Conservation (phyloP, 2,888 invertebrate genomes). For the Smittia sp. region DNA sequence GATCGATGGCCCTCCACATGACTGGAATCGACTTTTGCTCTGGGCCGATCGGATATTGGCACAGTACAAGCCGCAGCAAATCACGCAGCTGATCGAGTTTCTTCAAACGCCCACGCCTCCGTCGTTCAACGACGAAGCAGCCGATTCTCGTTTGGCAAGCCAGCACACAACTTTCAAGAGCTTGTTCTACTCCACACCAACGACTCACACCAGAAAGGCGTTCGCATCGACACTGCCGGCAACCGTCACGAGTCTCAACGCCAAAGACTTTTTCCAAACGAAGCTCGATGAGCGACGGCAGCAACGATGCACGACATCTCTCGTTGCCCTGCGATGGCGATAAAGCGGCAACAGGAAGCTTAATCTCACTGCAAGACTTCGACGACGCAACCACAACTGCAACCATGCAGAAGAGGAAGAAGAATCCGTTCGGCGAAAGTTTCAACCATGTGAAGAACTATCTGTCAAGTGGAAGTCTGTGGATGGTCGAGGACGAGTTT, state of each 20-base stretch:
- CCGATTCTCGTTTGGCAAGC: slow-evolving; percentile 46
- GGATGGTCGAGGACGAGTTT: slow-evolving; percentile 76
- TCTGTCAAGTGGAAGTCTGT: slow-evolving; percentile 57
- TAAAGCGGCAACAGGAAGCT: slow-evolving; percentile 49
- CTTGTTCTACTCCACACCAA: slow-evolving; percentile 41
- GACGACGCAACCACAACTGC: slow-evolving; percentile 52
- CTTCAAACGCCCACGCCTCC: slow-evolving; percentile 61
- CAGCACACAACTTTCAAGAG: slow-evolving; percentile 46
- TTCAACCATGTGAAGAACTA: slow-evolving; percentile 55
- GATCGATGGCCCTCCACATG: slow-evolving; percentile 71
- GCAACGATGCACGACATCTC: slow-evolving; percentile 2
- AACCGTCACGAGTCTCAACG: neutral
- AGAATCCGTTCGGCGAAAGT: slow-evolving; percentile 58
- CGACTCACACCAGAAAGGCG: slow-evolving; percentile 41
- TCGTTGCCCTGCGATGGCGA: neutral
- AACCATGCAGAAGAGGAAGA: neutral
- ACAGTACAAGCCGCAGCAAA: slow-evolving; percentile 69
- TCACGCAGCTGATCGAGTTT: slow-evolving; percentile 74
- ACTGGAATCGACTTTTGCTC: slow-evolving; percentile 77
- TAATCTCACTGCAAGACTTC: slow-evolving; percentile 53
- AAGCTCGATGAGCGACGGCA: neutral
- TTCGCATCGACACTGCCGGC: slow-evolving; percentile 12
- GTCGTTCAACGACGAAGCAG: slow-evolving; percentile 43
- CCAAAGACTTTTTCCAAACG: neutral
- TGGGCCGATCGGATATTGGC: slow-evolving; percentile 78